Percentiles rank a stretch among this genome's conserved stretches.
phyloP scores from a whole-genome alignment of 1,140 invertebrate genomes.

The Amyelois transitella region DNA sequence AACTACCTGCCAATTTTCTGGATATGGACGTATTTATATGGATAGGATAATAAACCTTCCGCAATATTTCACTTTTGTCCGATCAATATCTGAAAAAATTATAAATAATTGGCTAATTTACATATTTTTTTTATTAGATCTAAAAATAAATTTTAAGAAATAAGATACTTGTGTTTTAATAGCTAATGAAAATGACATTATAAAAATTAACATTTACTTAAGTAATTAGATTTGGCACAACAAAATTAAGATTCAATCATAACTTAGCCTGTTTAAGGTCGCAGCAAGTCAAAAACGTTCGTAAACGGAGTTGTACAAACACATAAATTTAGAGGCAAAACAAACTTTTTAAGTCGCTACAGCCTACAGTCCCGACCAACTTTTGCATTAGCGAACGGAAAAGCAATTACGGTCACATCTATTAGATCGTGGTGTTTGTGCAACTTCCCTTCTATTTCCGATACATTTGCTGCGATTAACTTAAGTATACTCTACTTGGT shows the following conservation, averaged over 20 bases:
- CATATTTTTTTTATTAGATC: neutral
- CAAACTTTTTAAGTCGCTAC: slow-evolving; percentile 61
- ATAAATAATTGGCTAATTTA: neutral
- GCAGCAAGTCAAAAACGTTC: slow-evolving; percentile 36
- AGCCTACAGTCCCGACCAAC: slow-evolving; percentile 43
- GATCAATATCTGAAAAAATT: neutral
- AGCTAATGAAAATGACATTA: neutral
- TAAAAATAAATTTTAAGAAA: neutral
- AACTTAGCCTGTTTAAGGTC: slow-evolving; percentile 12
- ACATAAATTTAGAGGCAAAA: slow-evolving; percentile 67
- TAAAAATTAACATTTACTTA: neutral
- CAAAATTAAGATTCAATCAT: slow-evolving; percentile 6
- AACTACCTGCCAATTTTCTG: too few species aligned
- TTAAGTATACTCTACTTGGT: neutral
- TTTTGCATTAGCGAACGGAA: slow-evolving; percentile 62
- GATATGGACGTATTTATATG: too few species aligned
- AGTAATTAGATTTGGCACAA: slow-evolving; percentile 1
- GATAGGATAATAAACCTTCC: too few species aligned
- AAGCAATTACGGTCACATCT: slow-evolving; percentile 57
- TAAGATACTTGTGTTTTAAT: neutral
- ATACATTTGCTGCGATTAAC: slow-evolving; percentile 17
- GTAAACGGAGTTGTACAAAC: slow-evolving; percentile 54
- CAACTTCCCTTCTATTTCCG: slow-evolving; percentile 27
- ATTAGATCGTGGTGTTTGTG: slow-evolving; percentile 36
- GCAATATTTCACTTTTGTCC: too few species aligned